Percentiles rank a stretch among this genome's conserved stretches.
These are phyloP conservation scores for Arbacia lixula DNA, from an alignment of 53 echinoderm and acorn worm species.

Conservation along the genomic window DNA sequence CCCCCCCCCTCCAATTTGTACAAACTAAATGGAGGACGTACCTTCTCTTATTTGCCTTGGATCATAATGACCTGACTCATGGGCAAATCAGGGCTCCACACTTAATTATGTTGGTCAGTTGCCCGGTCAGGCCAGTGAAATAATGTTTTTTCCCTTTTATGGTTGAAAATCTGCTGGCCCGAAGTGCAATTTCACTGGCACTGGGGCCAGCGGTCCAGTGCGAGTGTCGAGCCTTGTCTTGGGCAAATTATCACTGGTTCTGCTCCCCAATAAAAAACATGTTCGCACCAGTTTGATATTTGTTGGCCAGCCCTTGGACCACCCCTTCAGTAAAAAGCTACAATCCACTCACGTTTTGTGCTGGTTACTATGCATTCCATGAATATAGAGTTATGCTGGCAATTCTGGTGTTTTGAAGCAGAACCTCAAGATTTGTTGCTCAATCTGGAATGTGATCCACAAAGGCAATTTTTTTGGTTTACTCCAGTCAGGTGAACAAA, in stretches of 20 bases:
- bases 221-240: conserved; percentile 1
- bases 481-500: neutral
- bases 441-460: neutral
- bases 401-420: conserved; percentile 34
- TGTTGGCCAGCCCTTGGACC: conserved; percentile 45
- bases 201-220: neutral
- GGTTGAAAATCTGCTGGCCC: neutral
- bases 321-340: conserved; percentile 19
- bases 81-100: conserved; percentile 11
- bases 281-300: conserved; percentile 33
- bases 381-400: conserved; percentile 37
- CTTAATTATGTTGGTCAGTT: neutral
- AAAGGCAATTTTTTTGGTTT: neutral
- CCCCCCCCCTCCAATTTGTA: conserved; percentile 8
- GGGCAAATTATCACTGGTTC: conserved; percentile 50
- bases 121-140: neutral
- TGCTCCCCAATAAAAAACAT: conserved; percentile 50
- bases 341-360: neutral
- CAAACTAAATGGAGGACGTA: neutral
- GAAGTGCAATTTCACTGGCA: neutral
- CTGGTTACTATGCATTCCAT: conserved; percentile 3
- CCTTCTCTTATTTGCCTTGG: conserved; percentile 14
- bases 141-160: neutral
- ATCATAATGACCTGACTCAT: conserved; percentile 22
- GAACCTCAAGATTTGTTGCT: conserved; percentile 21